Conservation (phyloP, 2,797 vertebrate genomes). For the Mionectes olivaceus region DNA sequence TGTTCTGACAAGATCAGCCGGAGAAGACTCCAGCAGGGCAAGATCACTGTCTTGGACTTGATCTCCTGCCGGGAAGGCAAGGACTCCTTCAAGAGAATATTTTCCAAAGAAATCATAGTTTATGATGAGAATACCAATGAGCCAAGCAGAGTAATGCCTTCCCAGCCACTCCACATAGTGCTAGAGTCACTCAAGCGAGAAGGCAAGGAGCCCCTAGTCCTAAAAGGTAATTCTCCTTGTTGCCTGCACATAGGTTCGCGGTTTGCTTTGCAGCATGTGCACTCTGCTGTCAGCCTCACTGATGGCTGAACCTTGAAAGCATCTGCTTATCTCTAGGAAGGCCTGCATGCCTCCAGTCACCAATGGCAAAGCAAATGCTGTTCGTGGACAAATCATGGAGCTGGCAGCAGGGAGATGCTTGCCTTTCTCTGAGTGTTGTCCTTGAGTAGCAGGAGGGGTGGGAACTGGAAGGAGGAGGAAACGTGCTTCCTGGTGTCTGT, state of each 20-base stretch:
- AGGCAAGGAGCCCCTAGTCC: constrained; percentile 95
- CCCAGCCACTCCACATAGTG: constrained; percentile 93
- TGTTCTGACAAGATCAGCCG: constrained; percentile 99
- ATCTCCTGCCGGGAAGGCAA: constrained; percentile 95
- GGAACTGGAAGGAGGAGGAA: constrained; percentile 19
- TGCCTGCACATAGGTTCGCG: fast-evolving
- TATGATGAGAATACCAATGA: constrained; percentile 96
- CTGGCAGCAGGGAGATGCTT: not conserved
- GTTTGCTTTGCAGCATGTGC: not conserved
- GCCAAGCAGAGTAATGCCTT: constrained; percentile 88
- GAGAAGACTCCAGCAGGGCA: constrained; percentile 95
- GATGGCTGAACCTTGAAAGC: not conserved
- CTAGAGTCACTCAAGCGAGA: constrained; percentile 96
- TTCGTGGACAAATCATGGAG: not conserved
- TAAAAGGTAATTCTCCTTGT: constrained; percentile 87
- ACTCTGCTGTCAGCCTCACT: not conserved
- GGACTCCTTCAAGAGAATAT: constrained; percentile 97
- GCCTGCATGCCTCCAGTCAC: not conserved
- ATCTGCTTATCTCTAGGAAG: not conserved
- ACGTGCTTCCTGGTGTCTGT: constrained; percentile 14
- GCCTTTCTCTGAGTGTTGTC: not conserved
- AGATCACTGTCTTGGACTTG: constrained; percentile 97
- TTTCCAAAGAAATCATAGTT: constrained; percentile 98
- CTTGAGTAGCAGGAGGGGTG: not conserved
- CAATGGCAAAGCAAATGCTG: not conserved